Base-by-base conservation (phyloP, 2,797 vertebrate species). In the Tauraco hartlaubi region DNA sequence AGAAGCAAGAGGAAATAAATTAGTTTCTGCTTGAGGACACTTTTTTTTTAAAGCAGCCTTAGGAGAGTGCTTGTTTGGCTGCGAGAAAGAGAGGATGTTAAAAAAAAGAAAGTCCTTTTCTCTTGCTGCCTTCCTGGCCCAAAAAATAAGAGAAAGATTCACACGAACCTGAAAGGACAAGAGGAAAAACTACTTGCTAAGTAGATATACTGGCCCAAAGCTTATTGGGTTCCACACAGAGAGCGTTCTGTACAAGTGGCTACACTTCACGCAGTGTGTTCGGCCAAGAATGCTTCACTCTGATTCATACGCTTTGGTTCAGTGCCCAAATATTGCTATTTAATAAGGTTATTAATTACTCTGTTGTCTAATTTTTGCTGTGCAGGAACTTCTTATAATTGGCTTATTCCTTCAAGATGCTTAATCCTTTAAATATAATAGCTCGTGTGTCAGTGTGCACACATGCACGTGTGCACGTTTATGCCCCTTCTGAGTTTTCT, bases 331-430 rank as follows among this genome's bases (percentile, higher is more conserved):
- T 97, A 98, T 90, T 94, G 94, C 94, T 97, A 85, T 97, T 97
- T 98, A 97, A 97, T 97, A 97, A 96, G 94, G 97, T 98, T 97
- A 97, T 97, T 98, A 97, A 98, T 97, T 97, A 97, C 28, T 62
- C 91, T 94, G 95, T 96, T 96, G 96, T 97, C 96, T 94, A 96
- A 95, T 97, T 97, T 97, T 97, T 97, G 95, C 95, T 75, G 49
- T 90, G 90, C 91, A 82, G 90, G 80, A 97, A 91, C 85, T 97
- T 97, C 92, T 97, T 97, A 93, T 97, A 97, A 97, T 94, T 96
- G 95, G 92, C 77, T 96, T 95, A 97, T 56, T 92, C 83, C 49
- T 97, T 95, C 90, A 82, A 88, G 63, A 97, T 87, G 72, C 90
- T 96, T 85, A 90, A 88, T 93, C 93, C 94, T 91, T 72, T 72